phyloP scores from a whole-genome alignment of 1,140 invertebrate genomes.

The Tetranychus cinnabarinus region DNA sequence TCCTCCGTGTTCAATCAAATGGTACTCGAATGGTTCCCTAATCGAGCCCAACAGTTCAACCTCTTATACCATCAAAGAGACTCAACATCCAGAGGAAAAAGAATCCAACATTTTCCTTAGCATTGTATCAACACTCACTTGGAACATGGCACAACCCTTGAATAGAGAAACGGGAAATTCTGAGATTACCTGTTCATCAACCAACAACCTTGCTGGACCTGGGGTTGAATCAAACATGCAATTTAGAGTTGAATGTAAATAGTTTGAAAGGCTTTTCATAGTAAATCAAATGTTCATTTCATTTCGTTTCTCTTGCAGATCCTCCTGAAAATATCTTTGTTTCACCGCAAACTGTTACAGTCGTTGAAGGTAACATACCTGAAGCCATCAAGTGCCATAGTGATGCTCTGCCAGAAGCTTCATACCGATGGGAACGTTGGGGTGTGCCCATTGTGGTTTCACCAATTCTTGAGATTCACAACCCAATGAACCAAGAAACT shows the following conservation, averaged over 20 bases:
- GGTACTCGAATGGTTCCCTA: conserved; percentile 43
- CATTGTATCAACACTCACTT: conserved; percentile 50
- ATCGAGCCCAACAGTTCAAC: conserved; percentile 2
- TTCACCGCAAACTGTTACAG: conserved; percentile 38
- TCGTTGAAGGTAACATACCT: conserved; percentile 47
- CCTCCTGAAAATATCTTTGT: conserved; percentile 60
- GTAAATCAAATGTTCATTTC: too few species aligned
- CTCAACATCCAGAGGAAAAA: conserved; percentile 36
- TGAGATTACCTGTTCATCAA: conserved; percentile 58
- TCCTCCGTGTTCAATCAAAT: conserved; percentile 51
- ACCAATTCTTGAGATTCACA: conserved; percentile 19
- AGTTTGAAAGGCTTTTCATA: neutral
- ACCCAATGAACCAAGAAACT: conserved; percentile 28
- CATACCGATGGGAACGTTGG: conserved; percentile 31
- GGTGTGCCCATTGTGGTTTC: conserved; percentile 7
- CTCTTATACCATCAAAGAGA: conserved; percentile 26
- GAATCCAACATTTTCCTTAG: conserved; percentile 55
- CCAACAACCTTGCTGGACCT: conserved; percentile 38
- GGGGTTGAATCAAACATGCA: conserved; percentile 51
- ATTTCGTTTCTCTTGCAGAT: conserved; percentile 29
- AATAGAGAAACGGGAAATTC: conserved; percentile 44
- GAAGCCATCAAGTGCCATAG: conserved; percentile 48
- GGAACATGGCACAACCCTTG: conserved; percentile 51
- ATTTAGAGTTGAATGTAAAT: conserved; percentile 69
- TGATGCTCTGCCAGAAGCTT: conserved; percentile 40